phyloP scores from a whole-genome alignment of 2,888 invertebrate species.

The Tridacna gigas region DNA sequence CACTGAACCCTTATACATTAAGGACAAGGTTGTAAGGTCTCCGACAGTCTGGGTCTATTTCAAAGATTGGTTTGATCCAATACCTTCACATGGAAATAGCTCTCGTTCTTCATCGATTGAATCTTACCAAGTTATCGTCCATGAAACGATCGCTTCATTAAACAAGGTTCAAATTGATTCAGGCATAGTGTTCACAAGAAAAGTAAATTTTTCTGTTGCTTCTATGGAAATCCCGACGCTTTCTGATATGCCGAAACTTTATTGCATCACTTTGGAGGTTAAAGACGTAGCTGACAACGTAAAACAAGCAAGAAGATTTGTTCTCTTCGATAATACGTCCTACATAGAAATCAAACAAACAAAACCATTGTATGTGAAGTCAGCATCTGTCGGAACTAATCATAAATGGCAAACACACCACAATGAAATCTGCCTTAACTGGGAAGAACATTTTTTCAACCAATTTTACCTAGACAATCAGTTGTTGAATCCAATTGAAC shows the following conservation, averaged over 20 bases:
- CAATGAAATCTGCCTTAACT: slow-evolving; percentile 50
- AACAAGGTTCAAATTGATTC: neutral
- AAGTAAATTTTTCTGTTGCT: neutral
- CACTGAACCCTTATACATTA: slow-evolving; percentile 37
- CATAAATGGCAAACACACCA: slow-evolving; percentile 65
- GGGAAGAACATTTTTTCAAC: slow-evolving; percentile 61
- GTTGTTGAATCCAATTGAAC: slow-evolving; percentile 48
- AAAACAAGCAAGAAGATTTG: slow-evolving; percentile 58
- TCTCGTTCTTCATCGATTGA: slow-evolving; percentile 48
- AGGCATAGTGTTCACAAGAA: slow-evolving; percentile 11
- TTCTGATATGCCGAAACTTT: slow-evolving; percentile 43
- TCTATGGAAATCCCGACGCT: slow-evolving; percentile 21
- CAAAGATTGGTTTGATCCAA: slow-evolving; percentile 57
- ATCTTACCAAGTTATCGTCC: slow-evolving; percentile 33
- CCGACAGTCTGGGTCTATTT: slow-evolving; percentile 20
- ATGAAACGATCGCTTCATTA: slow-evolving; percentile 33
- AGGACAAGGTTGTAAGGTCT: slow-evolving; percentile 23
- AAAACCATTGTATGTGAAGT: slow-evolving; percentile 34
- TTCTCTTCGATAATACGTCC: slow-evolving; percentile 62
- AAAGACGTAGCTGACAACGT: slow-evolving; percentile 65
- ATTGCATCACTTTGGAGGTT: slow-evolving; percentile 58
- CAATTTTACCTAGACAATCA: slow-evolving; percentile 38
- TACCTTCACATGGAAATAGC: slow-evolving; percentile 1
- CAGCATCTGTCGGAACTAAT: slow-evolving; percentile 46
- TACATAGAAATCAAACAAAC: slow-evolving; percentile 16